phyloP scores from a whole-genome alignment of 2,888 invertebrate species.

The Ischnus inquisitorius region DNA sequence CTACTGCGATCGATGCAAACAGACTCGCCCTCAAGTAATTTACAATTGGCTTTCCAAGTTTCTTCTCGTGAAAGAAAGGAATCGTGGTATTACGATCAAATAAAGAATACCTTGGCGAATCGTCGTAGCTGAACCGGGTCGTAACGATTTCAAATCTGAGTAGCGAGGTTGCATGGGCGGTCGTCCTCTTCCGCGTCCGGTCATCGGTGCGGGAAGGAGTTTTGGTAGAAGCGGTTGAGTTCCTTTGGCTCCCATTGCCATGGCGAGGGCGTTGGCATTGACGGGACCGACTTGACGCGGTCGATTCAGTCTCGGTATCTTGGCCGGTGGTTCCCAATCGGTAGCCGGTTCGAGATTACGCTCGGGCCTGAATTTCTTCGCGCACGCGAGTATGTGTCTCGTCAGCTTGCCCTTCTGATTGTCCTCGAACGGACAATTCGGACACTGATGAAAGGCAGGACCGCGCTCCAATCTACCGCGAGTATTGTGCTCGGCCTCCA shows the following conservation, averaged over 20 bases:
- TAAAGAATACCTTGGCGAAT: slow-evolving; percentile 78
- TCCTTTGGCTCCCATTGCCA: slow-evolving; percentile 83
- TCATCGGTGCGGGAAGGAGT: slow-evolving; percentile 84
- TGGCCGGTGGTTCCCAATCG: slow-evolving; percentile 97
- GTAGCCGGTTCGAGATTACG: slow-evolving; percentile 94
- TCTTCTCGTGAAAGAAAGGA: neutral
- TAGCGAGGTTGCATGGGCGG: slow-evolving; percentile 85
- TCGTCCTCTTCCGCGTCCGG: slow-evolving; percentile 85
- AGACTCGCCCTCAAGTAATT: too few species aligned
- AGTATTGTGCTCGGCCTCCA: slow-evolving; percentile 95
- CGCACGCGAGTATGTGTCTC: slow-evolving; percentile 94
- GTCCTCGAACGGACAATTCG: slow-evolving; percentile 97
- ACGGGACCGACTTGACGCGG: slow-evolving; percentile 80
- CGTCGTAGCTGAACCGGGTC: slow-evolving; percentile 78
- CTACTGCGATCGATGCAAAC: too few species aligned
- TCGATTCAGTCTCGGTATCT: slow-evolving; percentile 92
- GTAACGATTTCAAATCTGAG: slow-evolving; percentile 81
- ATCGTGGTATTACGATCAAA: neutral
- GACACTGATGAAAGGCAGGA: slow-evolving; percentile 95
- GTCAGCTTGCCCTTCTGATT: slow-evolving; percentile 96
- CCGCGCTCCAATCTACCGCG: slow-evolving; percentile 94
- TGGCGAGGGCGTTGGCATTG: slow-evolving; percentile 80
- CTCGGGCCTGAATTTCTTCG: slow-evolving; percentile 95
- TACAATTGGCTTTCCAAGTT: too few species aligned
- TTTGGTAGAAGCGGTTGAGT: slow-evolving; percentile 85